Percentiles rank a stretch among this genome's conserved stretches.
phyloP scores from a whole-genome alignment of 1,140 invertebrate genomes.

The Anoplolepis gracilipes region DNA sequence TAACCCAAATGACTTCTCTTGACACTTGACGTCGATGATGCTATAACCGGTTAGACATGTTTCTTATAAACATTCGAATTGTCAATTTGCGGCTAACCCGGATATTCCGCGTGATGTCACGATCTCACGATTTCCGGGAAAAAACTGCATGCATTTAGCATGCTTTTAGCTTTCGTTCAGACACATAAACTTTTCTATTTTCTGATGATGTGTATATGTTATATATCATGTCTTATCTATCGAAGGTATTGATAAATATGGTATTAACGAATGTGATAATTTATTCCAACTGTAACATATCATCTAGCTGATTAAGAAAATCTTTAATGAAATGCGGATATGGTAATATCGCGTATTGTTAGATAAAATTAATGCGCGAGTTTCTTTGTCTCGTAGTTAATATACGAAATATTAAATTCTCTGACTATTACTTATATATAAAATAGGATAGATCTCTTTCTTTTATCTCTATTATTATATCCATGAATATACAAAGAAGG shows the following conservation, averaged over 20 bases:
- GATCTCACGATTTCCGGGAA: constrained; percentile 30
- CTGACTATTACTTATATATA: neutral
- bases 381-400: neutral
- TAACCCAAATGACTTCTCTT: constrained; percentile 3
- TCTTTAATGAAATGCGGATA: constrained; percentile 7
- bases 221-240: neutral
- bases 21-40: neutral
- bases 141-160: neutral
- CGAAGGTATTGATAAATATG: no score
- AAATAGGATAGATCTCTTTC: neutral
- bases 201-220: neutral
- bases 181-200: neutral
- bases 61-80: constrained; percentile 12
- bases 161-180: neutral
- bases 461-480: neutral
- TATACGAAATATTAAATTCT: neutral
- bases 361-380: constrained; percentile 23
- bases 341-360: neutral
- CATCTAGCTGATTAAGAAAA: neutral
- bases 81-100: constrained; percentile 12
- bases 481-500: neutral
- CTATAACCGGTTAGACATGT: constrained; percentile 58
- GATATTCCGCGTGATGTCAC: constrained; percentile 34
- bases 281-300: neutral
- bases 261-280: constrained; percentile 3